A percentile compares a stretch with the other conserved stretches of the same genome.
These are phyloP conservation scores for Masticophis lateralis DNA, from an alignment of 2,797 vertebrate species.

Conservation along the genomic window DNA sequence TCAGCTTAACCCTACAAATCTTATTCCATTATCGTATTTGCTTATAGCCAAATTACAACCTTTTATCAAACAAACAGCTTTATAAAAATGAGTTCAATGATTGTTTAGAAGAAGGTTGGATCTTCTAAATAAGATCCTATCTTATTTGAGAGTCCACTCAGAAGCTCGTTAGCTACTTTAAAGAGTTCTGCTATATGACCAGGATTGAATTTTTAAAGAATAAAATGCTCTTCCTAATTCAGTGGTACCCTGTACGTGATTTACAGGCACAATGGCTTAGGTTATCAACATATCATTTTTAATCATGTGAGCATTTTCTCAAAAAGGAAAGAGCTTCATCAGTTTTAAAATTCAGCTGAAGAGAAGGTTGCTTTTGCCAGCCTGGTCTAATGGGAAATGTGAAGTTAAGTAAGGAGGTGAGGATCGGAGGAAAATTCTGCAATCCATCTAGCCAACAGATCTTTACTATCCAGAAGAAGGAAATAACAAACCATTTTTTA, in stretches of 20 bases:
- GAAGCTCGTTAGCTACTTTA: not conserved
- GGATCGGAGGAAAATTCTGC: not conserved
- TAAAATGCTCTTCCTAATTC: not conserved
- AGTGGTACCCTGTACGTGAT: not conserved
- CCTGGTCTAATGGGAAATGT: not conserved
- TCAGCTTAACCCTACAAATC: not conserved
- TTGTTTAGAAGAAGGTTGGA: not conserved
- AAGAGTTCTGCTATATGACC: not conserved
- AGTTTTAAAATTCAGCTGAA: not conserved
- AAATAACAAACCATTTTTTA: not conserved
- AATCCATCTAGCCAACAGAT: not conserved
- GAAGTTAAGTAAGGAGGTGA: not conserved
- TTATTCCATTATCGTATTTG: not conserved
- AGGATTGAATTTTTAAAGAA: not conserved
- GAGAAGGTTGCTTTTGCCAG: not conserved
- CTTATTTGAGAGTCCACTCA: not conserved
- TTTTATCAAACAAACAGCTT: not conserved
- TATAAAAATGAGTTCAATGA: not conserved
- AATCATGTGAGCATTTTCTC: not conserved
- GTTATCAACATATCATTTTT: not conserved
- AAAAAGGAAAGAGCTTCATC: not conserved
- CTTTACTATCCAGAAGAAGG: not conserved
- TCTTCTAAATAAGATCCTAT: not conserved
- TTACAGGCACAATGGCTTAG: not conserved
- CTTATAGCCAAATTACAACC: not conserved